Evolutionary conservation across 2,888 invertebrate genomes (phyloP).

Genomic region (Tinea pellionella): DNA sequence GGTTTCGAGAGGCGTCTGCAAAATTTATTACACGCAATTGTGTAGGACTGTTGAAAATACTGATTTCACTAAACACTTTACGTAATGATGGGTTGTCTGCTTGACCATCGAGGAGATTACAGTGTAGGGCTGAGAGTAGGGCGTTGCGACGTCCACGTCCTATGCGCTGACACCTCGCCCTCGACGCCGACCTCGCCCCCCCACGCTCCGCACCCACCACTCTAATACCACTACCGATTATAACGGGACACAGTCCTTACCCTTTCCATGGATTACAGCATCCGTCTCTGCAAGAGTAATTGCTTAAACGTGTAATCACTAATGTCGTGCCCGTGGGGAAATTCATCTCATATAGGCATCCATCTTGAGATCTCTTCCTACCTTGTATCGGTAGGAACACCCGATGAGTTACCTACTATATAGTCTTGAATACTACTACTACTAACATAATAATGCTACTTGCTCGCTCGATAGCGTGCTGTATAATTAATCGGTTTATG

Average conservation of each 20-base stretch:
- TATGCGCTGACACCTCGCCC: constrained; percentile 48
- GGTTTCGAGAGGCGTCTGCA: not conserved
- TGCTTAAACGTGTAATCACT: constrained; percentile 53
- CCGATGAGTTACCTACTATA: not conserved
- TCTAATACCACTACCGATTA: constrained; percentile 12
- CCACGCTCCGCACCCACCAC: constrained; percentile 22
- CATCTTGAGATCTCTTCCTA: not conserved
- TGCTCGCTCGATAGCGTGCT: not conserved
- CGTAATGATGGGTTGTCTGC: constrained; percentile 30
- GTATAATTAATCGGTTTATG: not conserved
- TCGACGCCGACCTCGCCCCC: constrained; percentile 28
- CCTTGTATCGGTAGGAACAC: constrained; percentile 1
- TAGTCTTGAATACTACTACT: not conserved
- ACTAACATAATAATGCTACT: not conserved
- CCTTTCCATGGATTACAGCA: constrained; percentile 6
- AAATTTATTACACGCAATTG: constrained; percentile 13
- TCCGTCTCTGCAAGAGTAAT: constrained; percentile 29
- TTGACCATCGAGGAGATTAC: constrained; percentile 42
- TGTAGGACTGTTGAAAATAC: constrained; percentile 25
- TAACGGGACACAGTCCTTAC: constrained; percentile 13
- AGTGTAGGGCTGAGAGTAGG: constrained; percentile 27
- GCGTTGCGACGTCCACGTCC: constrained; percentile 28
- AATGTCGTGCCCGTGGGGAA: constrained; percentile 33
- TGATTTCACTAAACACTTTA: constrained; percentile 36
- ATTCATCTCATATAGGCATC: constrained; percentile 8